A percentile compares a stretch with the other conserved stretches of the same genome.
Conservation (phyloP, 2,797 vertebrate genomes). For the Tachyglossus aculeatus region DNA sequence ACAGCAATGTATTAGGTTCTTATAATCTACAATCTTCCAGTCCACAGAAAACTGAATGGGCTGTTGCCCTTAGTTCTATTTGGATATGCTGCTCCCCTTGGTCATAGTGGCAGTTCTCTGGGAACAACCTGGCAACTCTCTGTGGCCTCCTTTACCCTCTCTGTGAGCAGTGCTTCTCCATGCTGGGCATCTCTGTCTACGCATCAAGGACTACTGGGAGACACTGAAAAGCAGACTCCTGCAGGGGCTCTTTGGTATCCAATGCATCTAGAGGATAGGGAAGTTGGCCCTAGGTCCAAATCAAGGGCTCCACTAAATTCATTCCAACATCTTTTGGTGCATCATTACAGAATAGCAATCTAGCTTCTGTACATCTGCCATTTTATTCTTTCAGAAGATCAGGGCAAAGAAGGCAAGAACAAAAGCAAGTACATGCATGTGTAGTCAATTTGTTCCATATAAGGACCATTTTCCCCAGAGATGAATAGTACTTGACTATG, state of each 20-base stretch:
- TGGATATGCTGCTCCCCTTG: not conserved
- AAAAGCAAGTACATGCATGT: conserved; percentile 53
- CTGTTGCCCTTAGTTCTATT: no score
- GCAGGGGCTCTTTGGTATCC: fast-evolving
- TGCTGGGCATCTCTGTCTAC: not conserved
- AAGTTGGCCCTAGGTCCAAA: conserved; percentile 12
- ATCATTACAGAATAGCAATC: conserved; percentile 29
- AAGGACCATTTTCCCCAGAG: no score
- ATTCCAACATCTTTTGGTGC: fast-evolving
- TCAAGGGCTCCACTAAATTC: not conserved
- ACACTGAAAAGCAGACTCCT: not conserved
- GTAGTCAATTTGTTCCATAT: no score
- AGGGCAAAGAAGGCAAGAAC: conserved; percentile 42
- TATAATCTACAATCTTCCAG: no score
- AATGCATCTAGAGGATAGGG: not conserved
- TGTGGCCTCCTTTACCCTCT: not conserved
- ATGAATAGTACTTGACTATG: no score
- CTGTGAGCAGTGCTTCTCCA: not conserved
- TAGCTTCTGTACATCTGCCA: conserved; percentile 45
- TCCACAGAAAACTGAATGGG: no score
- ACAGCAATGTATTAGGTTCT: no score
- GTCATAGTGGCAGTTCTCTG: not conserved
- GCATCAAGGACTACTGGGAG: not conserved
- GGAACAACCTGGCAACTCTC: no score
- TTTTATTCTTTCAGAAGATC: not conserved